Evolutionary conservation across 64 coral and sea anemone genomes (phyloP), one percentile per base, ranked within the genome.

Genomic region (Exaiptasia diaphana): DNA sequence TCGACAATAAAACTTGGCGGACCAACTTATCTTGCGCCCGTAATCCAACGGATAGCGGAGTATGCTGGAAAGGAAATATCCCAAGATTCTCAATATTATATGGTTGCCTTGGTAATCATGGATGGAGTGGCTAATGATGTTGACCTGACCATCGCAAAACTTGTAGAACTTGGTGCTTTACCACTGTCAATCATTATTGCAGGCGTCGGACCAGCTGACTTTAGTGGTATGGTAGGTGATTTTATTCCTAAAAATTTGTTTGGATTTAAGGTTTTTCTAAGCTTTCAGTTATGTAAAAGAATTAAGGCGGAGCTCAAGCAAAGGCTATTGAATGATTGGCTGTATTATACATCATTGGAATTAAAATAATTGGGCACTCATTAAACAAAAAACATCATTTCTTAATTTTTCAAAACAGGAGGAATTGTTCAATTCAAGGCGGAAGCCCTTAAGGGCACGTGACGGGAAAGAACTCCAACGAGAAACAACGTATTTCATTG

Each of bases 41-140:
- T 97, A 14, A 60, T 97, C 26, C 71, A 91, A 77, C 50, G 50
- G 22, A 73, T 84, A 57, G 77, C 83, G 43, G 72, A 91, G 12
- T 91, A 97, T 46, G 86, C 78, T 46, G 76, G 75, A 27, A 81
- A 50, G 23, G 60, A 71, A 43, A 38, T 87, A 49, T 76, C 64
- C 53, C 90, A 74, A 17, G 42, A 58, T 46, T 79, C 53, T 60
- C 89, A 97, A 46, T 77, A 83, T 38, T 97, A 92, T 77, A 68
- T 83, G 29, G 75, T 91, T 77, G 80, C 78, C 55, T 71, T 92
- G 38, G 82, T 97, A 18, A 77, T 97, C 21, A 77, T 87, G 27
- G 93, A 97, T 72, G 93, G 93, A 27, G 85, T 97, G 14, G 59
- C 90, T 4, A 97, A 97, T 70, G 93, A 97, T 44, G 55, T 97